Percentiles rank a stretch among this genome's conserved stretches.
Evolutionary conservation across 2,888 invertebrate species (phyloP).

Genomic region (Metallyticus violacea): DNA sequence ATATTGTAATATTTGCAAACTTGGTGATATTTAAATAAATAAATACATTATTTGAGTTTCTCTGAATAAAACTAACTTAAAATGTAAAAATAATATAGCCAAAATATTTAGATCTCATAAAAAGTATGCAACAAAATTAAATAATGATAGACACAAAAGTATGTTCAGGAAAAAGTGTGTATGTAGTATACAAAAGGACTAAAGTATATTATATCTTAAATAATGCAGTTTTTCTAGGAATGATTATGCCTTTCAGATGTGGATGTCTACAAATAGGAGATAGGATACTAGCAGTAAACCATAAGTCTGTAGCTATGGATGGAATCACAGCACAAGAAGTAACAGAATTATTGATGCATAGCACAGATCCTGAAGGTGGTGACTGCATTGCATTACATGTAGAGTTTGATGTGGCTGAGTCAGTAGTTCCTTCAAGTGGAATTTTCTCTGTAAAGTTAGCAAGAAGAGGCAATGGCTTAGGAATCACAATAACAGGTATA

Average conservation of each 20-base stretch:
- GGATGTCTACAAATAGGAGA: conserved; percentile 78
- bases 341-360: conserved; percentile 44
- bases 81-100: not conserved
- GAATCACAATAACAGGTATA: conserved; percentile 86
- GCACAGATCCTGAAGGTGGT: conserved; percentile 35
- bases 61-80: too few relatives aligned
- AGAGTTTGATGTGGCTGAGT: conserved; percentile 89
- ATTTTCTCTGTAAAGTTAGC: conserved; percentile 88
- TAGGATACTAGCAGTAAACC: conserved; percentile 80
- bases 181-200: too few relatives aligned
- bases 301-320: conserved; percentile 53
- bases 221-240: not conserved
- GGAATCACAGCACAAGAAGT: conserved; percentile 46
- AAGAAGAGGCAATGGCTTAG: conserved; percentile 68
- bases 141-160: too few relatives aligned
- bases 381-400: conserved; percentile 70
- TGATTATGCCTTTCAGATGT: conserved; percentile 54
- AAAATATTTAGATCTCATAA: too few relatives aligned
- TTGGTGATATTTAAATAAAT: too few relatives aligned
- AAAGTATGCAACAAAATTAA: too few relatives aligned
- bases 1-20: too few relatives aligned
- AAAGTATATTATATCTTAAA: not conserved
- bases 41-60: too few relatives aligned
- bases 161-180: not conserved
- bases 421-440: conserved; percentile 86